Conservation (phyloP, 2,888 invertebrate genomes). For the Drosophila meridionalis region DNA sequence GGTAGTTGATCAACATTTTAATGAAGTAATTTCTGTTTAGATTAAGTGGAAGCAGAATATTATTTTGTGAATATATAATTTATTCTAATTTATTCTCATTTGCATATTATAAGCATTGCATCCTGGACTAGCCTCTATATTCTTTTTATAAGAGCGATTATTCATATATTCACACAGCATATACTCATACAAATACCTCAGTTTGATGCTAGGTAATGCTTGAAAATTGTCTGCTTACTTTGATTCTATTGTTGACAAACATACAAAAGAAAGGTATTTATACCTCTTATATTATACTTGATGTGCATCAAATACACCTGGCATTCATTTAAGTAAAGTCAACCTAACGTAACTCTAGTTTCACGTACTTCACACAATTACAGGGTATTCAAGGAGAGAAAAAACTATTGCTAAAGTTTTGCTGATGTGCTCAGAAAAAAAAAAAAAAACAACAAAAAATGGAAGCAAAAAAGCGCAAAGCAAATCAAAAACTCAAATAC, state of each 20-base stretch:
- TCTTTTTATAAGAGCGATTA: too few species aligned
- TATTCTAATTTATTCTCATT: too few species aligned
- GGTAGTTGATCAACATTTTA: too few species aligned
- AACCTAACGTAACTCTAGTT: background rate
- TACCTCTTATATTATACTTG: background rate
- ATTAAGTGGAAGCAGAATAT: too few species aligned
- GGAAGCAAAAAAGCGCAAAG: conserved; percentile 35
- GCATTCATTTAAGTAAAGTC: background rate
- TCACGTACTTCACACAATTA: background rate
- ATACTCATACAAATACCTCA: too few species aligned
- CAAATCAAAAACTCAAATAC: conserved; percentile 77
- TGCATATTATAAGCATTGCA: too few species aligned
- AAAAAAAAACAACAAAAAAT: background rate
- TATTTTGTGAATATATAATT: too few species aligned
- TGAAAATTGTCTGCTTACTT: background rate
- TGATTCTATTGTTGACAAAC: background rate
- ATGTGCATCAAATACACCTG: background rate
- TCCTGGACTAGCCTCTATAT: too few species aligned
- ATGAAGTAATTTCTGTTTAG: too few species aligned
- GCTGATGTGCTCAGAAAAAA: conserved; percentile 63
- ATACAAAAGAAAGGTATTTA: background rate
- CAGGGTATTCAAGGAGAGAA: background rate
- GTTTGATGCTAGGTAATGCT: too few species aligned
- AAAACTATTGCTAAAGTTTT: conserved; percentile 59
- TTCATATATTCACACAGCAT: too few species aligned